A percentile compares a stretch with the other conserved stretches of the same genome.
phyloP scores from a whole-genome alignment of 2,797 vertebrate genomes.

The Intellagama lesueurii region DNA sequence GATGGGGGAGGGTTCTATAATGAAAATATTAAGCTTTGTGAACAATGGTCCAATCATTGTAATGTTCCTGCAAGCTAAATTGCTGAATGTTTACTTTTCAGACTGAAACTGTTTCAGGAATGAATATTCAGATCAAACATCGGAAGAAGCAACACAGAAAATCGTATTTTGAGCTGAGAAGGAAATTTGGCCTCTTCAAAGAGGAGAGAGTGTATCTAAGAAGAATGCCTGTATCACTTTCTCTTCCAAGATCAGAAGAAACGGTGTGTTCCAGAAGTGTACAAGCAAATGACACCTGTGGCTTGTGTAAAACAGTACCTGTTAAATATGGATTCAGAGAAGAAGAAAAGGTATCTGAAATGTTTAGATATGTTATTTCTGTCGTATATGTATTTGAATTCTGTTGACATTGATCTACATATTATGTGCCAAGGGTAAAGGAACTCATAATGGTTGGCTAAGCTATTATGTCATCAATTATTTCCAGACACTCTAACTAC shows the following conservation, averaged over 20 bases:
- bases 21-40: neutral
- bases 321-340: conserved; percentile 54
- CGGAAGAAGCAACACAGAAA: conserved; percentile 60
- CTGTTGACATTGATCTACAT: neutral
- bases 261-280: conserved; percentile 50
- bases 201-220: conserved; percentile 77
- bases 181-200: conserved; percentile 75
- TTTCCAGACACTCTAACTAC: neutral
- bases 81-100: conserved; percentile 72
- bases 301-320: conserved; percentile 25
- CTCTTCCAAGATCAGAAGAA: conserved; percentile 44
- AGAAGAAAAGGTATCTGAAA: conserved; percentile 72
- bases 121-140: conserved; percentile 49
- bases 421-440: neutral
- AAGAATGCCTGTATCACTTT: conserved; percentile 66
- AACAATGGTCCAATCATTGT: neutral
- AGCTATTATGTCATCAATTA: neutral
- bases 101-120: conserved; percentile 69
- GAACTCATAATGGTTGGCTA: neutral
- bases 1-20: neutral
- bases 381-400: neutral
- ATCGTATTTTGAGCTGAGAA: conserved; percentile 74
- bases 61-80: conserved; percentile 51
- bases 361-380: conserved; percentile 23
- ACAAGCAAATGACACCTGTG: conserved; percentile 51